Evolutionary conservation across 2,888 invertebrate species (phyloP).

Genomic region (Scaptomyza reducta): DNA sequence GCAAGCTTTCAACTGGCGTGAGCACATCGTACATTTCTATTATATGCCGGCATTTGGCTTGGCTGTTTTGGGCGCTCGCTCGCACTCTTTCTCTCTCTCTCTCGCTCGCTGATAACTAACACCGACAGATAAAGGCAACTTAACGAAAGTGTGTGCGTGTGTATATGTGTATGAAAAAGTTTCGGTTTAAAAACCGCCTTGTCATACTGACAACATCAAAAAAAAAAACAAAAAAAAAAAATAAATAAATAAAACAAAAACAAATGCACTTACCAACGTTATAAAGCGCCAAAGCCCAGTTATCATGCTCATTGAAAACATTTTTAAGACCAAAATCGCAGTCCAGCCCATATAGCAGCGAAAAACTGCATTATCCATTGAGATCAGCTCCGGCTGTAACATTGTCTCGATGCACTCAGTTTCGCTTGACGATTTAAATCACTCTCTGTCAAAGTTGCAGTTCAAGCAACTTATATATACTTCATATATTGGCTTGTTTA

Average conservation of each 20-base stretch:
- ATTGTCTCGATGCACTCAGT: slow-evolving; percentile 27
- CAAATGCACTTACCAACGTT: slow-evolving; percentile 77
- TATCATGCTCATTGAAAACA: slow-evolving; percentile 82
- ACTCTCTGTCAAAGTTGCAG: not conserved
- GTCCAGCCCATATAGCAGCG: slow-evolving; percentile 82
- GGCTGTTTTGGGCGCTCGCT: slow-evolving; percentile 1
- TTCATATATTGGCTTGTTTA: not conserved
- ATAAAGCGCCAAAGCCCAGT: slow-evolving; percentile 82
- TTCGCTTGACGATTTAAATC: slow-evolving; percentile 17
- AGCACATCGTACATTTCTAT: slow-evolving; percentile 5
- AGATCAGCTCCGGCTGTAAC: slow-evolving; percentile 55
- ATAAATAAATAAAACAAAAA: not conserved
- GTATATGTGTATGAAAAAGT: not conserved
- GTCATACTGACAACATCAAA: slow-evolving; percentile 50
- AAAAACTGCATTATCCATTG: slow-evolving; percentile 77
- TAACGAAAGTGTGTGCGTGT: not conserved
- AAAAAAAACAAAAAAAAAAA: slow-evolving; percentile 17
- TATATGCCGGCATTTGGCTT: slow-evolving; percentile 28
- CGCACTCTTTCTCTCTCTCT: slow-evolving; percentile 1
- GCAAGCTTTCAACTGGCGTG: slow-evolving; percentile 37
- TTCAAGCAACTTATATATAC: not conserved
- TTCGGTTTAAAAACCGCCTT: slow-evolving; percentile 18
- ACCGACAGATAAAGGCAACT: not conserved
- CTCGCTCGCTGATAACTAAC: slow-evolving; percentile 11
- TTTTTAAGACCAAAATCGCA: slow-evolving; percentile 82